Percentiles rank a stretch among this genome's conserved stretches.
phyloP scores from a whole-genome alignment of 2,888 invertebrate species.

The Pachycephus smyrnensis region DNA sequence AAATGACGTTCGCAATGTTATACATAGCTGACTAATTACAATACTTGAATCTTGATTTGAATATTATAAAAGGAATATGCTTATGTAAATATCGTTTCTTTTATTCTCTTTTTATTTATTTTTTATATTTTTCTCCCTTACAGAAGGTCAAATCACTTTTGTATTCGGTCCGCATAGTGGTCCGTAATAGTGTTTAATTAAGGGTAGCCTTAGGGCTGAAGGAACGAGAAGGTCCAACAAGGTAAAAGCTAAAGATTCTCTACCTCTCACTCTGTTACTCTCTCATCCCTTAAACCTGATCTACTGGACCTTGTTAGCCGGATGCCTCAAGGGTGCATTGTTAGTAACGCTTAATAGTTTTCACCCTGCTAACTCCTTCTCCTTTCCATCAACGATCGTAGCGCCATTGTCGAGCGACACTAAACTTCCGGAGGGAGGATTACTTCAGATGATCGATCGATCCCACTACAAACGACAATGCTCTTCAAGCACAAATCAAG shows the following conservation, averaged over 20 bases:
- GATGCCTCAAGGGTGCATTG: constrained; percentile 32
- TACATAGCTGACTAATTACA: neutral
- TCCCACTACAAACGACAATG: neutral
- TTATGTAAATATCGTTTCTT: neutral
- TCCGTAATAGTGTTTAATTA: constrained; percentile 35
- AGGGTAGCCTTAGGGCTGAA: constrained; percentile 29
- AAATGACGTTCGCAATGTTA: neutral
- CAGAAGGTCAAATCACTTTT: constrained; percentile 9
- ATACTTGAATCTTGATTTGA: neutral
- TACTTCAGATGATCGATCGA: neutral
- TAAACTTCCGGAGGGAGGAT: neutral
- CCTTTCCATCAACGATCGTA: neutral
- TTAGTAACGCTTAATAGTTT: constrained; percentile 25
- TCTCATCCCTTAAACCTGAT: constrained; percentile 22
- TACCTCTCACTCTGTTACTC: constrained; percentile 5
- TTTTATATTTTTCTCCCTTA: neutral
- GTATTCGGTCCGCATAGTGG: constrained; percentile 28
- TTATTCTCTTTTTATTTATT: neutral
- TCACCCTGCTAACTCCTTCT: neutral
- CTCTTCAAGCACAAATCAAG: neutral
- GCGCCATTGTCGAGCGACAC: neutral
- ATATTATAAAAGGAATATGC: neutral
- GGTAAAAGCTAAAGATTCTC: constrained; percentile 20
- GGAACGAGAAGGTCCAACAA: constrained; percentile 14
- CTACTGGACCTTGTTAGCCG: constrained; percentile 37